Percentiles rank a stretch among this genome's conserved stretches.
These are phyloP conservation scores for Bursaphelenchus mucronatus DNA, from an alignment of 1,140 invertebrate genomes.

Conservation along the genomic window DNA sequence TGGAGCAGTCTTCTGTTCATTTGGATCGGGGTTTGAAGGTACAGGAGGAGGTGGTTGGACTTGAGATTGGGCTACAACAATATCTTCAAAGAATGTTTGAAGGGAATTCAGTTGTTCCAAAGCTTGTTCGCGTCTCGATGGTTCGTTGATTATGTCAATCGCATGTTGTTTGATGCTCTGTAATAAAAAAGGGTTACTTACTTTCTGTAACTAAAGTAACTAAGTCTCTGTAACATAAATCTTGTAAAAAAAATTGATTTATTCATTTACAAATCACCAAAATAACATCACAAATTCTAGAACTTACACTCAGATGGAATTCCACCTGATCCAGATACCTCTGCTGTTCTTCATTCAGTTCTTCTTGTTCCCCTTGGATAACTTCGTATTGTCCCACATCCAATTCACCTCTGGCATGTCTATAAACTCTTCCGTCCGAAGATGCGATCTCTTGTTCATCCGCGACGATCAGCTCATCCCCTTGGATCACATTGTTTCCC, in stretches of 20 bases:
- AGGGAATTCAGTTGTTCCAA: not conserved
- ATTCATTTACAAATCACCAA: not conserved
- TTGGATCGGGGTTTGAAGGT: too few relatives aligned
- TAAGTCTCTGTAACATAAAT: not conserved
- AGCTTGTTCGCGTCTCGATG: not conserved
- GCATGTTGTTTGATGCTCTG: not conserved
- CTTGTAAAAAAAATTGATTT: not conserved
- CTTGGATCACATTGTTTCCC: conserved; percentile 1
- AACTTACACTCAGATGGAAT: not conserved
- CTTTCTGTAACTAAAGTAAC: not conserved
- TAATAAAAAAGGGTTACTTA: not conserved
- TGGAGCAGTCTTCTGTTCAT: too few relatives aligned
- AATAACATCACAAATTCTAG: not conserved
- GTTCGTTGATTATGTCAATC: not conserved
- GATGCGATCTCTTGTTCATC: conserved; percentile 7
- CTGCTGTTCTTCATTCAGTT: conserved; percentile 7
- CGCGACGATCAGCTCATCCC: conserved; percentile 16
- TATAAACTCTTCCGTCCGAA: not conserved
- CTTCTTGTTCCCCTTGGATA: not conserved
- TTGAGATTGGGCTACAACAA: not conserved
- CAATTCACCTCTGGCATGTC: not conserved
- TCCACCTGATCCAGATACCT: not conserved
- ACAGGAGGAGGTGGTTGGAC: too few relatives aligned
- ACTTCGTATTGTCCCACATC: conserved; percentile 5
- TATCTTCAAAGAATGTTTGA: not conserved